These are phyloP conservation scores for Amphiprion ocellaris DNA, from an alignment of 2,113 vertebrate species.

Conservation along the genomic window DNA sequence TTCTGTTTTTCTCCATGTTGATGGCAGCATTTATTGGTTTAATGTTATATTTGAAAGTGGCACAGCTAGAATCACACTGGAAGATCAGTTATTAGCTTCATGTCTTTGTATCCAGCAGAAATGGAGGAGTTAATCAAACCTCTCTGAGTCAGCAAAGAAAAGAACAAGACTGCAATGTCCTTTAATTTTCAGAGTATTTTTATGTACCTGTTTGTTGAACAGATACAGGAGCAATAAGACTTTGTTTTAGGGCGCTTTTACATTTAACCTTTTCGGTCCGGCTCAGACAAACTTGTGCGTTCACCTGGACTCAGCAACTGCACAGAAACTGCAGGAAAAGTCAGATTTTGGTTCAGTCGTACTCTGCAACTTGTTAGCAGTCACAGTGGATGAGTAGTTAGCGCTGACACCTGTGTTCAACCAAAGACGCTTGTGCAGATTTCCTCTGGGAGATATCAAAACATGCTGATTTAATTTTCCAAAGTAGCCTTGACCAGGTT, in stretches of 20 bases:
- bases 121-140: no score
- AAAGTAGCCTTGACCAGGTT: no score
- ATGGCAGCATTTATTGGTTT: not conserved
- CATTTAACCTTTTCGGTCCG: not conserved
- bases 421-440: no score
- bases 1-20: not conserved
- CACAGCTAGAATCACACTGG: not conserved
- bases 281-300: not conserved
- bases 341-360: not conserved
- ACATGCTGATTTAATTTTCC: no score
- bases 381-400: no score
- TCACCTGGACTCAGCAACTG: not conserved
- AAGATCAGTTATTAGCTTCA: not conserved
- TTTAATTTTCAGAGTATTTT: not conserved
- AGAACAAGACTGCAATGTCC: not conserved
- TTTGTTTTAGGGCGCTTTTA: not conserved
- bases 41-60: not conserved
- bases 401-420: no score
- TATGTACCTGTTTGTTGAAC: not conserved
- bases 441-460: no score
- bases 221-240: not conserved
- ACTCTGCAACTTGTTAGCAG: no score
- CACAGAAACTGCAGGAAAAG: not conserved
- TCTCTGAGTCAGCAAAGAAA: not conserved
- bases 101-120: no score